Conservation (phyloP, 2,797 vertebrate genomes). For the Anisognathus igniventris region DNA sequence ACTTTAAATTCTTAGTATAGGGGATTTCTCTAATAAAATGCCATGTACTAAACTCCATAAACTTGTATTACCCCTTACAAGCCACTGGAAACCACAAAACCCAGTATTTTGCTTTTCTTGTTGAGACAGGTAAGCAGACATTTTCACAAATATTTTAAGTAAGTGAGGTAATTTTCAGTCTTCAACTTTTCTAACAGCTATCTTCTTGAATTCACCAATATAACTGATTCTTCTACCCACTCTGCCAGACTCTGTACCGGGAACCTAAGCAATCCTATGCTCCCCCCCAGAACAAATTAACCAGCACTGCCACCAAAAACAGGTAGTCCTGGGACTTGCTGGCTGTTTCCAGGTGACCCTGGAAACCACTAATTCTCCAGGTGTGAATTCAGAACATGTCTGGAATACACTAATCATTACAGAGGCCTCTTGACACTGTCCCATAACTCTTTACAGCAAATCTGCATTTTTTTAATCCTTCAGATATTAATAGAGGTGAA, state of each 20-base stretch:
- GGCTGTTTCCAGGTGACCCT: background rate
- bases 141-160: background rate
- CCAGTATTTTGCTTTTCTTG: background rate
- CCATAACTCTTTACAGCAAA: constrained; percentile 2
- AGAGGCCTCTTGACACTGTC: constrained; percentile 16
- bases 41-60: background rate
- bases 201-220: background rate
- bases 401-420: background rate
- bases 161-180: background rate
- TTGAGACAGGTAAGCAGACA: background rate
- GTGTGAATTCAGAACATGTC: background rate
- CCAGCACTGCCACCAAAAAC: background rate
- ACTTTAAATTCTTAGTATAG: background rate
- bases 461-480: background rate
- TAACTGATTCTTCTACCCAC: background rate
- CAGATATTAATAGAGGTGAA: constrained; percentile 7
- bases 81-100: background rate
- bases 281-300: background rate
- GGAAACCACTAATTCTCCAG: background rate
- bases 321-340: rapidly evolving
- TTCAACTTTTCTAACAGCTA: background rate
- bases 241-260: background rate
- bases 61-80: background rate
- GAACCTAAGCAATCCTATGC: background rate
- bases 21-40: background rate